phyloP scores from a whole-genome alignment of 2,797 vertebrate genomes.

The Merluccius polli region DNA sequence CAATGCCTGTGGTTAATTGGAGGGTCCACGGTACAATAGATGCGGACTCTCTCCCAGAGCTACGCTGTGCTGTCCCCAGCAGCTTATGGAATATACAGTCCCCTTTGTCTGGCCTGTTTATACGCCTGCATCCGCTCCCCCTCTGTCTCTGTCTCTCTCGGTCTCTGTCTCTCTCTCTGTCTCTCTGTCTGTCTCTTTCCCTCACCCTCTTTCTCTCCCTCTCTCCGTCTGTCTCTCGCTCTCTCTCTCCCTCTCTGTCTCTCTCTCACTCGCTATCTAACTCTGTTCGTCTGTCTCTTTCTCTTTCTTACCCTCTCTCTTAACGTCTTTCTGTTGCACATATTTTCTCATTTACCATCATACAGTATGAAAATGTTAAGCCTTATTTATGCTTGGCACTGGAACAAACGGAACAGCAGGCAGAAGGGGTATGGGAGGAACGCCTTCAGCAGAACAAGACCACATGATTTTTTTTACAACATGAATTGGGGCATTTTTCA shows the following conservation, averaged over 20 bases:
- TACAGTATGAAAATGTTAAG: not conserved
- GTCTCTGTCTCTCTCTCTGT: not conserved
- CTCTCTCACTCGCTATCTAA: not conserved
- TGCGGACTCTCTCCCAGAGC: conserved; percentile 16
- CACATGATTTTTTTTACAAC: not conserved
- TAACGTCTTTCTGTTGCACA: conserved; percentile 25
- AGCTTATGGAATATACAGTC: conserved; percentile 37
- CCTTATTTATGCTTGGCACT: not conserved
- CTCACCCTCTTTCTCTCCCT: not conserved
- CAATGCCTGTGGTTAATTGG: conserved; percentile 24
- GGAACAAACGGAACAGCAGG: not conserved
- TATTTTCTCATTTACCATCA: not conserved
- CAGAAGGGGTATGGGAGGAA: not conserved
- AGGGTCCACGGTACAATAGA: conserved; percentile 34
- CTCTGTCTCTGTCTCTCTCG: conserved; percentile 23
- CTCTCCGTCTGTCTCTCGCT: not conserved
- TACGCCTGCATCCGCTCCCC: conserved; percentile 2
- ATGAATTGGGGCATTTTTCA: not conserved
- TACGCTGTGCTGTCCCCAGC: conserved; percentile 16
- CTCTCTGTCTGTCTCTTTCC: conserved; percentile 31
- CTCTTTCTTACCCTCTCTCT: not conserved
- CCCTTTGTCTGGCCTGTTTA: conserved; percentile 34
- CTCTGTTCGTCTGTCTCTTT: not conserved
- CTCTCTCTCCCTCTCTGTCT: conserved; percentile 21
- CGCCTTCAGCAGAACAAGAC: not conserved